These are phyloP conservation scores for Drosophila guanche DNA, from an alignment of 1,140 invertebrate species.

Conservation along the genomic window DNA sequence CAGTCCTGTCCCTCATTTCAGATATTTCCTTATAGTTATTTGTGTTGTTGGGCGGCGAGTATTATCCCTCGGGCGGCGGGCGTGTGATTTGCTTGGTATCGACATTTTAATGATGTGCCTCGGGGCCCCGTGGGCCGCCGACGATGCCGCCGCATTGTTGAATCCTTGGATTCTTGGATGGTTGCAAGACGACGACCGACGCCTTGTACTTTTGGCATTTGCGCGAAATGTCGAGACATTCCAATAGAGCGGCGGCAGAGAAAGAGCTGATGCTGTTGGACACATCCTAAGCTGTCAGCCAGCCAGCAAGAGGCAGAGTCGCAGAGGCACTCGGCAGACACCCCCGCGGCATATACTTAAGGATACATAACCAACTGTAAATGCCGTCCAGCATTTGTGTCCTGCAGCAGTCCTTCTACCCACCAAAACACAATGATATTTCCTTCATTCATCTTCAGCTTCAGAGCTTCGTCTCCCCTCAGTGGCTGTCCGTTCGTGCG, in stretches of 20 bases:
- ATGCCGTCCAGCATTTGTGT: constrained; percentile 47
- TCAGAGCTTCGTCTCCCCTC: constrained; percentile 25
- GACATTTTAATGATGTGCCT: constrained; percentile 83
- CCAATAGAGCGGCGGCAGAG: constrained; percentile 38
- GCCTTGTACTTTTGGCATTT: constrained; percentile 73
- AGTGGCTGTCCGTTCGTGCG: too few species aligned
- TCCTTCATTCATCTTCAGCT: not conserved
- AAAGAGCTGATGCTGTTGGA: constrained; percentile 4
- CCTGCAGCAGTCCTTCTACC: too few species aligned
- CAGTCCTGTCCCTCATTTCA: constrained; percentile 9
- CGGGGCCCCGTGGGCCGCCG: constrained; percentile 50
- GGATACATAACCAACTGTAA: constrained; percentile 60
- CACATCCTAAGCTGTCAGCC: constrained; percentile 50
- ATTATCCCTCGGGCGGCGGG: constrained; percentile 72
- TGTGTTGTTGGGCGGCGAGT: constrained; percentile 14
- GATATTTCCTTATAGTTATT: constrained; percentile 40
- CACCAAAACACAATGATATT: constrained; percentile 47
- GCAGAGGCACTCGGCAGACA: not conserved
- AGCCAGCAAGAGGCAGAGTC: constrained; percentile 7
- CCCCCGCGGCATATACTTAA: constrained; percentile 48
- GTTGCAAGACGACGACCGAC: constrained; percentile 32
- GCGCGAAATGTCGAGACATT: constrained; percentile 59
- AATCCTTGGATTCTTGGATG: too few species aligned
- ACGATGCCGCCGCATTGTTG: constrained; percentile 35
- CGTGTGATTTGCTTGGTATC: constrained; percentile 82